Conservation (phyloP, 2,797 vertebrate species). For the Gallinago nigripennis region DNA sequence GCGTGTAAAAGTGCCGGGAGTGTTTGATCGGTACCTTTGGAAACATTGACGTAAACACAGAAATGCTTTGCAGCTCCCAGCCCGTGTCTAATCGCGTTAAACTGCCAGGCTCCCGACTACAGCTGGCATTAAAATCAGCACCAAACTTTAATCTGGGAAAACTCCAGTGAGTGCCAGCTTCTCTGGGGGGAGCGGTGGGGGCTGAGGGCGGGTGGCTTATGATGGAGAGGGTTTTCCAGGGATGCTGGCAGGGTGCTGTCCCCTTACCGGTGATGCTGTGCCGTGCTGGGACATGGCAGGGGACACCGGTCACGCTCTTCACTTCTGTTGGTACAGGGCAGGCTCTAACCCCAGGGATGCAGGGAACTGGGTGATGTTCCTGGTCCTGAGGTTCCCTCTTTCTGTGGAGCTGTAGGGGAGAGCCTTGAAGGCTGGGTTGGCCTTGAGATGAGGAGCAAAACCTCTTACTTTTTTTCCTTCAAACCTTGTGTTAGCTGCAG, state of each 20-base stretch:
- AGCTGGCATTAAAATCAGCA: not conserved
- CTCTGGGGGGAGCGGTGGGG: not conserved
- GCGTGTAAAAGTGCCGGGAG: not conserved
- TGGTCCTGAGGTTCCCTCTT: not conserved
- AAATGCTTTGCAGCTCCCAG: conserved; percentile 8
- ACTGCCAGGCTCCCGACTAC: not conserved
- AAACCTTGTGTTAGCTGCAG: not conserved
- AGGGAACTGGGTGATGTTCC: not conserved
- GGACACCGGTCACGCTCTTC: accelerated
- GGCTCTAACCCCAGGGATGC: not conserved
- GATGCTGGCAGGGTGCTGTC: not conserved
- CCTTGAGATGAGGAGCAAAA: not conserved
- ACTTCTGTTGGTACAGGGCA: accelerated
- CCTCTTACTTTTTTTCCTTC: not conserved
- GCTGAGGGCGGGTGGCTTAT: not conserved
- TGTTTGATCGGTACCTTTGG: not conserved
- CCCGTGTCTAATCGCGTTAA: not conserved
- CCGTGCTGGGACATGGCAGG: too few relatives aligned
- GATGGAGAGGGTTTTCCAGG: not conserved
- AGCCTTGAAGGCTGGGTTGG: not conserved
- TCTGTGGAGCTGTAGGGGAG: not conserved
- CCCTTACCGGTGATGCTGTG: too few relatives aligned
- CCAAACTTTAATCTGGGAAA: not conserved
- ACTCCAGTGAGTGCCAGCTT: not conserved
- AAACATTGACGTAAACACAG: not conserved